phyloP scores from a whole-genome alignment of 2,888 invertebrate genomes.

The Melinaea menophilus region DNA sequence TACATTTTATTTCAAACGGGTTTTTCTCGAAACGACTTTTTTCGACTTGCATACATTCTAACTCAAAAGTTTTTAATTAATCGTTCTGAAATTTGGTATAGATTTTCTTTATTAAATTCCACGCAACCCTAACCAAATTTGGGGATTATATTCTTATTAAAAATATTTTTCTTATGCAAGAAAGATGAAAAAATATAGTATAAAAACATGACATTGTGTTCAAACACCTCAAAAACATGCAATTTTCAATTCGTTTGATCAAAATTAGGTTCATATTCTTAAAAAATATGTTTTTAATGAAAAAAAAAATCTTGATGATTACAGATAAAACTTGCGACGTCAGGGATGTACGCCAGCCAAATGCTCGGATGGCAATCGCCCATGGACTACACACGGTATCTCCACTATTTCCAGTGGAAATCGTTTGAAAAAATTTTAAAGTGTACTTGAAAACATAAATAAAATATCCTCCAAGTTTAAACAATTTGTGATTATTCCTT shows the following conservation, averaged over 20 bases:
- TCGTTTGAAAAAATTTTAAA: conserved; percentile 1
- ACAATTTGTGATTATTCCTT: conserved; percentile 4
- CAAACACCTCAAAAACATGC: conserved; percentile 5
- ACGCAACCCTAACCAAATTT: no score
- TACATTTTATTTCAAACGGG: no score
- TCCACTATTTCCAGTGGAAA: conserved; percentile 7
- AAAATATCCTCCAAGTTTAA: conserved; percentile 8
- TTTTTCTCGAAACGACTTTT: no score
- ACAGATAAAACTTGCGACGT: conserved; percentile 1
- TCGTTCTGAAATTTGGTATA: no score
- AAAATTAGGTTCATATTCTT: conserved; percentile 9
- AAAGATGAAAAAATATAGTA: no score
- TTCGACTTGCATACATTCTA: no score
- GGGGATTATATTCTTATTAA: no score
- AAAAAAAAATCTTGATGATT: conserved; percentile 4
- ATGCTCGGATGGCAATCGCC: conserved; percentile 4
- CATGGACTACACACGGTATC: conserved; percentile 2
- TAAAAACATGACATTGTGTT: background rate
- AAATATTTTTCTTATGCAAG: no score
- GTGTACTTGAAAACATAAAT: conserved; percentile 7
- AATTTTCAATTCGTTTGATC: conserved; percentile 7
- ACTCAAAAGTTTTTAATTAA: no score
- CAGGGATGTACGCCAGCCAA: conserved; percentile 3
- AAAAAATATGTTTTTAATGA: background rate
- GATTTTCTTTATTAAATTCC: no score